Evolutionary conservation across 2,113 vertebrate genomes (phyloP).

Genomic region (Chrysochloris asiatica): DNA sequence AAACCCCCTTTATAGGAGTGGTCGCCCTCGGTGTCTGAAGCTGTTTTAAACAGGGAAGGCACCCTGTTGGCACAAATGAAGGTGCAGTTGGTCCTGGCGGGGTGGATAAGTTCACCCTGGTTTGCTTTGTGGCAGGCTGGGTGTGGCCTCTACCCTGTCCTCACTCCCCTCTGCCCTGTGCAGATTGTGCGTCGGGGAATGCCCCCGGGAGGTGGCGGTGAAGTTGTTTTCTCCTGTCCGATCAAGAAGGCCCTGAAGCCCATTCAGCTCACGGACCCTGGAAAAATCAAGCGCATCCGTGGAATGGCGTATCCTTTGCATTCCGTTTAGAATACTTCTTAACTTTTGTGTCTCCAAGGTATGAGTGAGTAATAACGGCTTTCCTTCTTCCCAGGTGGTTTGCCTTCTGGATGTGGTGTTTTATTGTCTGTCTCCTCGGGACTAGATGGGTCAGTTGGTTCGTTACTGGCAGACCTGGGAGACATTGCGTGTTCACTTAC

Average conservation of each 20-base stretch:
- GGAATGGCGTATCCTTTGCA: slow-evolving; percentile 96
- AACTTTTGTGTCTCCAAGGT: not conserved
- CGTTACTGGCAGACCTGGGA: no score
- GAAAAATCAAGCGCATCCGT: slow-evolving; percentile 97
- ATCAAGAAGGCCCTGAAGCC: slow-evolving; percentile 90
- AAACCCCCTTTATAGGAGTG: no score
- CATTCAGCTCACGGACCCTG: slow-evolving; percentile 92
- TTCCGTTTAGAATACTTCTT: not conserved
- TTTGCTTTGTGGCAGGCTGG: not conserved
- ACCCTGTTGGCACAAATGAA: not conserved
- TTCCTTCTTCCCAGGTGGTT: not conserved
- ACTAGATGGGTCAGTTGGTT: not conserved
- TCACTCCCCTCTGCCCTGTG: not conserved
- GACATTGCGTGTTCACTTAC: no score
- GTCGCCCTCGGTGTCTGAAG: no score
- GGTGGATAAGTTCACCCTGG: not conserved
- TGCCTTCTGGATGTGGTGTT: not conserved
- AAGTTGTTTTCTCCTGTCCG: slow-evolving; percentile 93
- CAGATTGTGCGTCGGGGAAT: slow-evolving; percentile 95
- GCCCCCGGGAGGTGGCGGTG: slow-evolving; percentile 96
- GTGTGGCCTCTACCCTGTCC: not conserved
- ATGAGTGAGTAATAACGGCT: not conserved
- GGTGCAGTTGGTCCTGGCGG: not conserved
- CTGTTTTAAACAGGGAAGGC: no score
- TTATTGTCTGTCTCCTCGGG: not conserved